A percentile compares a stretch with the other conserved stretches of the same genome.
phyloP scores from a whole-genome alignment of 35 echinoderm and acorn worm species.

The Ophioderma brevispina region DNA sequence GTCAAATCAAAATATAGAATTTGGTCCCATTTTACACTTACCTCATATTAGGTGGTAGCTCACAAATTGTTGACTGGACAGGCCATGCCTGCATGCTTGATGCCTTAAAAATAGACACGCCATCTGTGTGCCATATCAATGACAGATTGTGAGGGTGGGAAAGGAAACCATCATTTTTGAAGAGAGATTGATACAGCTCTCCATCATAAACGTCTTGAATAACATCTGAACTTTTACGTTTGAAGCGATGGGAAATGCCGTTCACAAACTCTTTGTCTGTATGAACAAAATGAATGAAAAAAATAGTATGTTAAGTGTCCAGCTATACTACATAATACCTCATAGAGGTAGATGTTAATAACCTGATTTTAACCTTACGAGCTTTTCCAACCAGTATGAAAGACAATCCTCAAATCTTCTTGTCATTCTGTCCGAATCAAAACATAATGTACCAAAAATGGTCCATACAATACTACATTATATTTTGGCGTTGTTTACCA shows the following conservation, averaged over 20 bases:
- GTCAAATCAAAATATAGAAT: no score
- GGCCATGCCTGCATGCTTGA: slow-evolving; percentile 38
- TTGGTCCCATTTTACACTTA: no score
- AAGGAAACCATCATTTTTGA: background rate
- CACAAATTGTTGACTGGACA: slow-evolving; percentile 22
- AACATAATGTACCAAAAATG: no score
- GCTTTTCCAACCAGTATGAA: no score
- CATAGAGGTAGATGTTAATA: no score
- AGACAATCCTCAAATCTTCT: no score
- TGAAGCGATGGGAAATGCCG: background rate
- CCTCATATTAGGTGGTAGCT: slow-evolving; percentile 16
- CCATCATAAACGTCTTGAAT: background rate
- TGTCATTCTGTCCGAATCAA: no score
- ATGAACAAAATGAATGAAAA: background rate
- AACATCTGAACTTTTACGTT: background rate
- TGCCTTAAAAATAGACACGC: slow-evolving; percentile 34
- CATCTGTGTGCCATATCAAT: slow-evolving; percentile 40
- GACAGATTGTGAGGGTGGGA: slow-evolving; percentile 18
- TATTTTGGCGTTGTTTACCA: no score
- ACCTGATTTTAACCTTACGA: no score
- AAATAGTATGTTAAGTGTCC: no score
- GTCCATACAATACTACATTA: no score
- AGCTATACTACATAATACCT: no score
- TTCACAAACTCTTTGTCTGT: background rate
- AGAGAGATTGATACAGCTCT: background rate